These are phyloP conservation scores for Echinops telfairi DNA, from an alignment of 2,113 vertebrate genomes.

Conservation along the genomic window DNA sequence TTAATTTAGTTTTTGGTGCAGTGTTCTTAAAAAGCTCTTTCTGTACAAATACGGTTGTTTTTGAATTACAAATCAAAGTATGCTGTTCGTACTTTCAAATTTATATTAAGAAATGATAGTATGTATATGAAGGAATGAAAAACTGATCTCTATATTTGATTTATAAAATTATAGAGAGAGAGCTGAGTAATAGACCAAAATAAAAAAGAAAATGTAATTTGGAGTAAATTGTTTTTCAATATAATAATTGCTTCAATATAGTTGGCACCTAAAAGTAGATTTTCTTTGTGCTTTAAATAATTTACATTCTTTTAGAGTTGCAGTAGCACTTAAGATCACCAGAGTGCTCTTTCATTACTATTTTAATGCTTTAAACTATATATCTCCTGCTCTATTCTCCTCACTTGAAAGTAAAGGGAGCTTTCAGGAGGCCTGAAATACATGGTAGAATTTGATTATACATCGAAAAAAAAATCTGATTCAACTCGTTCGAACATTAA, in stretches of 20 bases:
- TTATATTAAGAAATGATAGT: not conserved
- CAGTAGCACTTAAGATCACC: not conserved
- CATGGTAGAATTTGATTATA: slow-evolving; percentile 22
- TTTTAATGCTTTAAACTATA: not conserved
- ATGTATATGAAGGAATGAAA: slow-evolving; percentile 4
- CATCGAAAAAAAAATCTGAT: not conserved
- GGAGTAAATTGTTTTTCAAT: slow-evolving; percentile 40
- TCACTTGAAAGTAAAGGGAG: slow-evolving; percentile 13
- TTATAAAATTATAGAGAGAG: slow-evolving; percentile 28
- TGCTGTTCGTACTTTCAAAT: slow-evolving; percentile 2
- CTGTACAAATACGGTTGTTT: not conserved
- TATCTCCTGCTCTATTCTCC: not conserved
- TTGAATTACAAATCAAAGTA: slow-evolving; percentile 39
- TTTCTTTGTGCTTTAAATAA: slow-evolving; percentile 58
- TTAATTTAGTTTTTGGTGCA: not conserved
- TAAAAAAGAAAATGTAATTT: slow-evolving; percentile 44
- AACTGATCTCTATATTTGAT: not conserved
- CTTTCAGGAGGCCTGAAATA: slow-evolving; percentile 7
- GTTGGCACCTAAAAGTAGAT: slow-evolving; percentile 15
- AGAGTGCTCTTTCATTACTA: slow-evolving; percentile 23
- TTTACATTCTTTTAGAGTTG: not conserved
- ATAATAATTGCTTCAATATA: slow-evolving; percentile 12
- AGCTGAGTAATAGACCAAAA: slow-evolving; percentile 44
- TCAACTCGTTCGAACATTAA: slow-evolving; percentile 37
- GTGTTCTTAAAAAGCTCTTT: not conserved